These are phyloP conservation scores for Gadus chalcogrammus DNA, from an alignment of 2,113 vertebrate genomes.

Conservation along the genomic window DNA sequence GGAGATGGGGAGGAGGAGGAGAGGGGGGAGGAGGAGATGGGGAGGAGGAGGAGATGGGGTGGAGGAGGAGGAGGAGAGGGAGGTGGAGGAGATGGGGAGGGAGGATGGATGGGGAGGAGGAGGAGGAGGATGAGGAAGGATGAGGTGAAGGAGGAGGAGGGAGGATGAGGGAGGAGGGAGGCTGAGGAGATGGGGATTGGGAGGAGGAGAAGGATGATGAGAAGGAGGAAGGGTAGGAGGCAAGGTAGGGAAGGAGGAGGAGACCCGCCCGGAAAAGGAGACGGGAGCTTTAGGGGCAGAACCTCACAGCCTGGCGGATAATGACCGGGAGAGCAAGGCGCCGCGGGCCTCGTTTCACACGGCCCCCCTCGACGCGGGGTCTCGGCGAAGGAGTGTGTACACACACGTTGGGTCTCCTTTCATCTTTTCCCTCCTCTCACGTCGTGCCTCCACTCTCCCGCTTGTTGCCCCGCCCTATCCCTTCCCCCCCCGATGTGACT, in stretches of 20 bases:
- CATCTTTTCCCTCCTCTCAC: no score
- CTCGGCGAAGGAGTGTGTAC: no score
- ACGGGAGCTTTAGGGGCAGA: neutral
- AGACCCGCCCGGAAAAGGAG: conserved; percentile 17
- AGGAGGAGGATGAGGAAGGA: no score
- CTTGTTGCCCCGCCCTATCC: neutral
- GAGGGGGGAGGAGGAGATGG: no score
- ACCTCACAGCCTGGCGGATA: neutral
- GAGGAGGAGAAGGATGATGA: no score
- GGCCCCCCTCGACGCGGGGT: no score
- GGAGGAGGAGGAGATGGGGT: neutral
- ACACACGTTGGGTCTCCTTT: no score
- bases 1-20: no score
- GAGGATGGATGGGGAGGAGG: no score
- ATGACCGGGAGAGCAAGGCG: conserved; percentile 35
- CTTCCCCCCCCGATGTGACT: neutral
- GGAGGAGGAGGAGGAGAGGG: neutral
- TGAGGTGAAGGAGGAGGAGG: no score
- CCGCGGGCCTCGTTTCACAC: conserved; percentile 12
- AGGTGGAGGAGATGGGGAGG: no score
- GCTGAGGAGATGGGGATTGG: neutral
- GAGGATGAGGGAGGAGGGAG: neutral
- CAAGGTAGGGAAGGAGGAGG: no score
- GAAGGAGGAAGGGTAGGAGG: neutral
- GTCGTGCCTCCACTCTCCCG: neutral